These are phyloP conservation scores for Aphaenogaster floridana DNA, from an alignment of 1,140 invertebrate species.

Conservation along the genomic window DNA sequence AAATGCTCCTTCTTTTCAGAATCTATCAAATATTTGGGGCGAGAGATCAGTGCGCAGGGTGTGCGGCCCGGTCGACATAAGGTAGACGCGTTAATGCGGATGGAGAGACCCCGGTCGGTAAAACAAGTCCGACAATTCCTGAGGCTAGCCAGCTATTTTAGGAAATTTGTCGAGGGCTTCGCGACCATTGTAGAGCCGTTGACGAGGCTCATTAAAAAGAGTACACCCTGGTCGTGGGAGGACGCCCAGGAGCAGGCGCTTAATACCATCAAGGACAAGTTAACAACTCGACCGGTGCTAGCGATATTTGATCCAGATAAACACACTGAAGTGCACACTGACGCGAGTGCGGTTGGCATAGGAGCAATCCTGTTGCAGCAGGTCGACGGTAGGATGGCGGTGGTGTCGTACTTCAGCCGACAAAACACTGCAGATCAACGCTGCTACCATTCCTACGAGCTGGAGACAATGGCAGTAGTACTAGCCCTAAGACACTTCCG, in stretches of 20 bases:
- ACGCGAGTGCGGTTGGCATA: neutral
- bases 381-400: neutral
- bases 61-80: neutral
- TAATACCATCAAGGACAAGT: neutral
- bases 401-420: neutral
- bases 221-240: neutral
- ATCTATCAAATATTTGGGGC: neutral
- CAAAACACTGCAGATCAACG: neutral
- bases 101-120: neutral
- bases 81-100: neutral
- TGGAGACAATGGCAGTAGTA: conserved; percentile 23
- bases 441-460: conserved; percentile 25
- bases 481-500: neutral
- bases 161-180: neutral
- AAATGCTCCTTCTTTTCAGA: conserved; percentile 17
- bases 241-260: neutral
- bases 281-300: neutral
- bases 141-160: neutral
- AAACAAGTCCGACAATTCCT: neutral
- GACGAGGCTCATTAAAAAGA: neutral
- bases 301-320: neutral
- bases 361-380: neutral
- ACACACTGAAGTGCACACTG: neutral
- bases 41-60: conserved; percentile 7
- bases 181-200: neutral